Evolutionary conservation across 1,140 invertebrate species (phyloP), one percentile per base, ranked within the genome.

Genomic region (Leptonema lineaticorne): DNA sequence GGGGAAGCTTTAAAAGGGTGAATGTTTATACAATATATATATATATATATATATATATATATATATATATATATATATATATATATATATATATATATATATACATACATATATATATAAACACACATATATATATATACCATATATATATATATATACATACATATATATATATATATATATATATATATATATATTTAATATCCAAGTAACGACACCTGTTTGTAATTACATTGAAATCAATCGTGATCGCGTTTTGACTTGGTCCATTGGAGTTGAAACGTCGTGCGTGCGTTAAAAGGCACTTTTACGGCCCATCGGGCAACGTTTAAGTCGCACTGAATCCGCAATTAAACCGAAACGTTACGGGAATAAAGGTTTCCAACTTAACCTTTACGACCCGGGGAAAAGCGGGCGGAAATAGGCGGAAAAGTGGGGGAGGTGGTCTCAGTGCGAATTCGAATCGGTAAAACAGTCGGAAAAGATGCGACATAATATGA

Each of bases 261-360:
- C 24, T 20, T 20, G 18, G 50, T 37, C 28, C n/a, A 59, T 28
- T 59, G 16, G 30, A 28, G n/a, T 18, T 37, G 11, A 59, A 30
- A 28, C 57, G 46, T 50, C 20, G 22, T 18, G 41, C 28, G 41
- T 30, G 29, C 46, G 24, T 33, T 62, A 37, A 59, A 59, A 14
- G 41, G 4, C 33, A 9, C 29, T 24, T 64, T 41, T 64, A 64
- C 48, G 37, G 27, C 27, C 45, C 62, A 69, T 69, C 57, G 62
- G 69, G 22, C 28, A 29, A 20, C 57, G 59, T 48, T 70, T 53
- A 66, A 62, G 63, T 66, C 63, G 24, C 28, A 60, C 48, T 70
- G 60, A 70, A 70, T 70, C 63, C 57, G 63, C 69, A 70, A 53
- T 70, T 70, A 66, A 70, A 66, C 22, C 53, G 57, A 22, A 16